Base-by-base conservation (phyloP, 2,797 vertebrate genomes). In the Ambastaia sidthimunki region DNA sequence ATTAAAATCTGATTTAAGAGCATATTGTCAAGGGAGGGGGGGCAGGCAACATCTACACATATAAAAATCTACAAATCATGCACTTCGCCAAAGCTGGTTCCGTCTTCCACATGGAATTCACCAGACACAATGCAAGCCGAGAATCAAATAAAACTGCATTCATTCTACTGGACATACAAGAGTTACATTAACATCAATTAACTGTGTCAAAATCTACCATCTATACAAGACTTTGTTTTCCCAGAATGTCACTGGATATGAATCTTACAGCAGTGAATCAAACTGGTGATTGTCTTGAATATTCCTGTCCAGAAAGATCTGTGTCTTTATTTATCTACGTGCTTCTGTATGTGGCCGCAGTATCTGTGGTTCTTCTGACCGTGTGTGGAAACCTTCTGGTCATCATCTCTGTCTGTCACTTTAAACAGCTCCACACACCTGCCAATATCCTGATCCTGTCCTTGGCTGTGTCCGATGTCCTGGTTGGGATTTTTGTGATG, bases 361-460 rank as follows among this genome's bases (percentile, higher is more conserved):
- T 73, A 25, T 70, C 73, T 80, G 83, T 81, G 60, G 59, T 84
- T 57, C 71, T 85, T 7, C 60, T 84, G 65, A 86, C 84, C 28
- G 70, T 88, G 57, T 86, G 63, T 84, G 86, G 86, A 72, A 87
- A 87, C 62, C 78, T 84, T 79, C 80, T 87, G 1, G 78, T 83
- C 55, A 81, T 85, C 66, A 63, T 86, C 73, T 81, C 85, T 25
- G 74, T 84, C 18, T 69, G 68, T 65, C 82, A 85, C 85, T 84
- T 87, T 78, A 87, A 74, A 63, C 78, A 84, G 72, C 87, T 85
- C n/a, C 84, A 86, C 71, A 86, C 83, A 3, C 75, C 83, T 13
- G 83, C 83, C 10, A 82, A 86, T 74, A 55, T 84, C 75, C 78
- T 86, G 47, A 63, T 85, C 47, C 81, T 87, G 73, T 84, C 84